phyloP scores from a whole-genome alignment of 2,797 vertebrate species.

The Crenichthys baileyi region DNA sequence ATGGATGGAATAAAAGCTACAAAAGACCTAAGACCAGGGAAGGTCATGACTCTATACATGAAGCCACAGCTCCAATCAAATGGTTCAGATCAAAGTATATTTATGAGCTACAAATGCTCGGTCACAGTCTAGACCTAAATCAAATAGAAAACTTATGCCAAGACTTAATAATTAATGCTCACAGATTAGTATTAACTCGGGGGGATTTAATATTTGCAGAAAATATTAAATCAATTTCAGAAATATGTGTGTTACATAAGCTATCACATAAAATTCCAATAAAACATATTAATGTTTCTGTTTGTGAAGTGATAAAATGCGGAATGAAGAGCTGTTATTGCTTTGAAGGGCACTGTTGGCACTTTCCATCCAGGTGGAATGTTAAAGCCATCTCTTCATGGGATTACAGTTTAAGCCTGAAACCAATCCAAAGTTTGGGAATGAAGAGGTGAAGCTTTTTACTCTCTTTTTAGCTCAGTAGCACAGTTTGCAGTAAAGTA shows the following conservation, averaged over 20 bases:
- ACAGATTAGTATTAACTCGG: background rate
- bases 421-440: slow-evolving; percentile 61
- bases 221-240: too few species aligned
- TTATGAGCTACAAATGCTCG: background rate
- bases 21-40: background rate
- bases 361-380: slow-evolving; percentile 47
- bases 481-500: slow-evolving; percentile 57
- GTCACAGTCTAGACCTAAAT: background rate
- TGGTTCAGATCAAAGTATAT: background rate
- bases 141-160: background rate
- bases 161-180: background rate
- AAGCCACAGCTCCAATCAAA: background rate
- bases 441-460: slow-evolving; percentile 38
- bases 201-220: too few species aligned
- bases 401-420: slow-evolving; percentile 68
- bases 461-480: slow-evolving; percentile 58
- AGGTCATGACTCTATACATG: background rate
- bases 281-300: background rate
- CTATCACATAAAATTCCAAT: background rate
- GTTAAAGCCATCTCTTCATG: slow-evolving; percentile 69
- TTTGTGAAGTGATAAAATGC: background rate
- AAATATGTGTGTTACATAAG: background rate
- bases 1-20: background rate
- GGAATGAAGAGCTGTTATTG: too few species aligned
- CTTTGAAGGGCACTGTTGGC: background rate